phyloP scores from a whole-genome alignment of 2,113 vertebrate species.

The Caranx ignobilis region DNA sequence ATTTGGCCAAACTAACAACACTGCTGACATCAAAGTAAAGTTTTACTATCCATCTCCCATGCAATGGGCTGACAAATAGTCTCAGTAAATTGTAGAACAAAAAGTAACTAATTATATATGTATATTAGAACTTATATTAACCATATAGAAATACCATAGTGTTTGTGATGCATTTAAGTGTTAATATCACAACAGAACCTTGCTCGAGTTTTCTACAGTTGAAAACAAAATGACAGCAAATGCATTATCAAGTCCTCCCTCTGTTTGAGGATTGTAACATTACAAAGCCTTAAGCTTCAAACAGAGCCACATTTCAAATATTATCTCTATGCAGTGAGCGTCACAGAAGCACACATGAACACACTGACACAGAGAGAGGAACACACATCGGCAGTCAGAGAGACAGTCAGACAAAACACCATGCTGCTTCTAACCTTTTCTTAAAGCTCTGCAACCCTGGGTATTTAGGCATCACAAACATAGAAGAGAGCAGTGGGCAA shows the following conservation, averaged over 20 bases:
- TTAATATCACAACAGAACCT: conserved; percentile 3
- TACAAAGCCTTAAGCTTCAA: conserved; percentile 24
- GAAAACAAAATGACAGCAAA: conserved; percentile 41
- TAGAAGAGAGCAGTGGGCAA: conserved; percentile 54
- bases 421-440: conserved; percentile 63
- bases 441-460: conserved; percentile 38
- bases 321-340: conserved; percentile 27
- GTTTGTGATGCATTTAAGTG: not conserved
- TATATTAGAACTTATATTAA: conserved; percentile 2
- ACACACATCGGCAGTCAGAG: conserved; percentile 3
- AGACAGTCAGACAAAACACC: conserved; percentile 29
- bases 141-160: not conserved
- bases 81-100: not conserved
- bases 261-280: conserved; percentile 18
- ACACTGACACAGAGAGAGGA: conserved; percentile 20
- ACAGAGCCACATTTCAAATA: conserved; percentile 32
- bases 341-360: conserved; percentile 19
- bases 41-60: conserved; percentile 37
- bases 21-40: conserved; percentile 51
- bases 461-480: conserved; percentile 70
- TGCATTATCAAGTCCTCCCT: not conserved
- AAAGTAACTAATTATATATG: not conserved
- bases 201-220: not conserved
- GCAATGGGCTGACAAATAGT: conserved; percentile 13
- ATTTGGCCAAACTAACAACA: conserved; percentile 58